Conservation (phyloP, 2,113 vertebrate species). For the Mionectes macconnelli region DNA sequence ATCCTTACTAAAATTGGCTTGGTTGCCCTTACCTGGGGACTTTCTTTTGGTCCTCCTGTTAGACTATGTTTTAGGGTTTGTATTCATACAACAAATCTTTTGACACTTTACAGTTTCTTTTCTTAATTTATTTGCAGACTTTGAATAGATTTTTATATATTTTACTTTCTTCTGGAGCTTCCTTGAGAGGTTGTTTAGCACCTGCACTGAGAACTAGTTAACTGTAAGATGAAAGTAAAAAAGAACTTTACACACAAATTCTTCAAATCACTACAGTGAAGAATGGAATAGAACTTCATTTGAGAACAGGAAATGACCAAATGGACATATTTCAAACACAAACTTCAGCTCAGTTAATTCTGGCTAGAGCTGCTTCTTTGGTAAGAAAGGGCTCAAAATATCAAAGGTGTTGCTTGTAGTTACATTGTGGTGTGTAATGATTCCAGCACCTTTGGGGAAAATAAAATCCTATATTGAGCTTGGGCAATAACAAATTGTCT, state of each 20-base stretch:
- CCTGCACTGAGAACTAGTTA: conserved; percentile 80
- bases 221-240: conserved; percentile 71
- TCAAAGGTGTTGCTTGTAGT: conserved; percentile 58
- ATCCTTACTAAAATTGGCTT: neutral
- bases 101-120: conserved; percentile 73
- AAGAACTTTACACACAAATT: conserved; percentile 65
- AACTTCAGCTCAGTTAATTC: conserved; percentile 72
- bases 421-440: conserved; percentile 69
- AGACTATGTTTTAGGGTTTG: conserved; percentile 57
- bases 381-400: conserved; percentile 59
- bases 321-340: conserved; percentile 74
- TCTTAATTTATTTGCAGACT: conserved; percentile 80
- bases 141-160: conserved; percentile 74
- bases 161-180: conserved; percentile 81
- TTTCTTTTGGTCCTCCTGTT: conserved; percentile 47
- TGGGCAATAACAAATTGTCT: conserved; percentile 70
- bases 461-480: conserved; percentile 49
- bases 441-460: conserved; percentile 62
- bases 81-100: conserved; percentile 61
- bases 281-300: conserved; percentile 58
- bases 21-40: conserved; percentile 42
- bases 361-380: conserved; percentile 75
- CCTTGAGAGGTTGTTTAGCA: conserved; percentile 77
- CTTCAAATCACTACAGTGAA: conserved; percentile 60
- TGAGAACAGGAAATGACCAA: conserved; percentile 64